Percentiles rank a stretch among this genome's conserved stretches.
These are phyloP conservation scores for Penaeus monodon DNA, from an alignment of 2,888 invertebrate species.

Conservation along the genomic window DNA sequence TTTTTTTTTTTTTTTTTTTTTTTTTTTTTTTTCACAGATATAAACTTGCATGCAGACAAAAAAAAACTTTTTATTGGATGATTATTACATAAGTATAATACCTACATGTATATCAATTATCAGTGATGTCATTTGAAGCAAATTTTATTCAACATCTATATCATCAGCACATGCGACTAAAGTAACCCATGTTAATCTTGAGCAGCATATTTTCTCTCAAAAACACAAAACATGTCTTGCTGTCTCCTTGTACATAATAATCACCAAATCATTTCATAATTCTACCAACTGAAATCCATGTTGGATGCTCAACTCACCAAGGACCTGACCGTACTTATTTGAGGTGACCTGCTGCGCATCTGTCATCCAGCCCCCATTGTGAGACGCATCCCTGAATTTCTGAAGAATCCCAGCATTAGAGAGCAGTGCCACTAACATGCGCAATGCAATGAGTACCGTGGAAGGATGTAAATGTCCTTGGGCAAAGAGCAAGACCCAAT, in stretches of 20 bases:
- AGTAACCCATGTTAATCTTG: too few species aligned
- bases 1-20: too few species aligned
- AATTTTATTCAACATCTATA: too few species aligned
- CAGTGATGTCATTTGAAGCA: too few species aligned
- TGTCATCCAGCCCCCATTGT: slow-evolving; percentile 91
- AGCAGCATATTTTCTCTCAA: too few species aligned
- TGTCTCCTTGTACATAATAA: background rate
- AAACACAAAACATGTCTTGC: too few species aligned
- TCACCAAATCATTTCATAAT: background rate
- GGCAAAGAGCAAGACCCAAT: slow-evolving; percentile 90
- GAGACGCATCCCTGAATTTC: slow-evolving; percentile 88
- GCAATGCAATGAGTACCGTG: slow-evolving; percentile 87
- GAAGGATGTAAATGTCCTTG: slow-evolving; percentile 85
- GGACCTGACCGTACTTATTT: slow-evolving; percentile 84
- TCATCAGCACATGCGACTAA: too few species aligned
- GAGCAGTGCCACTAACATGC: slow-evolving; percentile 87
- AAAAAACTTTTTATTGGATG: too few species aligned
- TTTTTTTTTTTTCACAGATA: too few species aligned
- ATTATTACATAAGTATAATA: too few species aligned
- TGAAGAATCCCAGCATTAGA: slow-evolving; percentile 85
- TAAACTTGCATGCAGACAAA: too few species aligned
- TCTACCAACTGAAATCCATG: background rate
- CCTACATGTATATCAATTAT: too few species aligned
- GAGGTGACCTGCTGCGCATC: slow-evolving; percentile 85
- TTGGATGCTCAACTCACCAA: slow-evolving; percentile 72